These are phyloP conservation scores for Sipha maydis DNA, from an alignment of 2,888 invertebrate genomes.

Conservation along the genomic window DNA sequence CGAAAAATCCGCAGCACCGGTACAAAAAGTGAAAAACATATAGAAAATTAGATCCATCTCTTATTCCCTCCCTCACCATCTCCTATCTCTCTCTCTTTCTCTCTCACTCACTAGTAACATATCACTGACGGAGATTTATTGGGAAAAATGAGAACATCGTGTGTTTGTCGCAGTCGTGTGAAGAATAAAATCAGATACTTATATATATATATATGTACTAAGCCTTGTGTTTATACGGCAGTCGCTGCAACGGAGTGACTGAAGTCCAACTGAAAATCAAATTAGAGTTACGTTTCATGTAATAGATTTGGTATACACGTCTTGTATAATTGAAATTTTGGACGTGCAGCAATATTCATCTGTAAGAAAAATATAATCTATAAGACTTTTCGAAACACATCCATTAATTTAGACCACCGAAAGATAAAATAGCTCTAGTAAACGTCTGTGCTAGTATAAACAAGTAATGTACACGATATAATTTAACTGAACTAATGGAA, in stretches of 20 bases:
- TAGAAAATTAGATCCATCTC: too few species aligned
- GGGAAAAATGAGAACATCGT: too few species aligned
- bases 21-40: background rate
- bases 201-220: too few species aligned
- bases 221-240: too few species aligned
- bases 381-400: background rate
- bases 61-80: too few species aligned
- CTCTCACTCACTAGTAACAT: too few species aligned
- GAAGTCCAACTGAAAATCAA: background rate
- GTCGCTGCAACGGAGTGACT: background rate
- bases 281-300: background rate
- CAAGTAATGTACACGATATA: too few species aligned
- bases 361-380: background rate
- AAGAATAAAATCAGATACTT: too few species aligned
- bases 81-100: too few species aligned
- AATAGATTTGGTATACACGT: background rate
- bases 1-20: background rate
- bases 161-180: too few species aligned
- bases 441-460: background rate
- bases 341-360: background rate
- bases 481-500: too few species aligned
- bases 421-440: background rate
- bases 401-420: background rate
- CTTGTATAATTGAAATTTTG: background rate
- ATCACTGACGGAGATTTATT: too few species aligned